Percentiles rank a stretch among this genome's conserved stretches.
These are phyloP conservation scores for Sturmia bella DNA, from an alignment of 2,888 invertebrate genomes.

Conservation along the genomic window DNA sequence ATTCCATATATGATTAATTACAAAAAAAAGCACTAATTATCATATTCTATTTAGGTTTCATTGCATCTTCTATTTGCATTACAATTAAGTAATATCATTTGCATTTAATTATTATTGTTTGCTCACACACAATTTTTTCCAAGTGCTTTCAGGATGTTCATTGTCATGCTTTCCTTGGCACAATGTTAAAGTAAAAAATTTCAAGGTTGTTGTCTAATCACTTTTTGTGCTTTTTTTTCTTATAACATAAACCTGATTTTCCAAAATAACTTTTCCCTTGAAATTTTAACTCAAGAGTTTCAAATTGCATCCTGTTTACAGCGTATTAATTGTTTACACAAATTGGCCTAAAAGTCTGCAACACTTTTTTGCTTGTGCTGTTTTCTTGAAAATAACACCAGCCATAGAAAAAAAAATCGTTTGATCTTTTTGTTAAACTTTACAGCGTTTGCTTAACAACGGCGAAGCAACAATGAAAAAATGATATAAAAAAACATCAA, in stretches of 20 bases:
- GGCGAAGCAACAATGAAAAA: conserved; percentile 6
- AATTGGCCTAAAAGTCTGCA: conserved; percentile 41
- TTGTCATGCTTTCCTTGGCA: too few relatives aligned
- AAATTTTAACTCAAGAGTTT: conserved; percentile 33
- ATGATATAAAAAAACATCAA: conserved; percentile 18
- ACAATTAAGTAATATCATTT: background rate
- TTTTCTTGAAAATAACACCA: background rate
- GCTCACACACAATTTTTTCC: too few relatives aligned
- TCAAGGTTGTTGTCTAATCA: background rate
- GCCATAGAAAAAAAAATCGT: conserved; percentile 7
- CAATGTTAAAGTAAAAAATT: too few relatives aligned
- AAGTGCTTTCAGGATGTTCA: too few relatives aligned
- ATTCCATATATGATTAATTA: too few relatives aligned
- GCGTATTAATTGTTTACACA: conserved; percentile 55
- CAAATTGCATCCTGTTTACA: conserved; percentile 54
- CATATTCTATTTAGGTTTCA: too few relatives aligned
- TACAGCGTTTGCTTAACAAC: conserved; percentile 26
- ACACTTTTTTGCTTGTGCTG: background rate
- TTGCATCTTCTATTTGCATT: background rate
- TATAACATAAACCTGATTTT: background rate
- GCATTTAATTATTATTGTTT: too few relatives aligned
- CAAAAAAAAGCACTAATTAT: too few relatives aligned
- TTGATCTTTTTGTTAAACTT: conserved; percentile 45
- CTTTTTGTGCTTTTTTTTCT: background rate
- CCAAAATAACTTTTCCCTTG: background rate